These are phyloP conservation scores for Mormyrus proboscirostris DNA, from an alignment of 2,797 vertebrate species.

Conservation along the genomic window DNA sequence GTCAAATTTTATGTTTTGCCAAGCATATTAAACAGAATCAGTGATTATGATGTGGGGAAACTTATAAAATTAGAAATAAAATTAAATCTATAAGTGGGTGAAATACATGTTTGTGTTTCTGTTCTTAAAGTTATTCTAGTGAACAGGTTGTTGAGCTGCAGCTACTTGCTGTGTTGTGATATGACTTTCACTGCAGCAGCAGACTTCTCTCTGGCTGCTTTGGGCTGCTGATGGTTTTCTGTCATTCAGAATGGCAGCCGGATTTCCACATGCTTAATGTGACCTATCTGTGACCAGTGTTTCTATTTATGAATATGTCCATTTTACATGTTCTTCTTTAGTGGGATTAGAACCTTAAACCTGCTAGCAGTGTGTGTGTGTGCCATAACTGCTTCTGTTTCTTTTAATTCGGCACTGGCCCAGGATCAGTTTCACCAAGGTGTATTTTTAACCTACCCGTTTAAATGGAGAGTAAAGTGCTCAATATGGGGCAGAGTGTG, in stretches of 20 bases:
- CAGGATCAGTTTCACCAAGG: neutral
- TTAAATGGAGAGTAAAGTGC: neutral
- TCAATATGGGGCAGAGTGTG: neutral
- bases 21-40: neutral
- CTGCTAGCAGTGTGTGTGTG: neutral
- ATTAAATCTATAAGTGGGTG: neutral
- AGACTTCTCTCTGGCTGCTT: neutral
- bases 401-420: neutral
- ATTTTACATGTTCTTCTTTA: neutral
- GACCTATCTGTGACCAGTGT: neutral
- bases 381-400: neutral
- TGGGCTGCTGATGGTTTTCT: neutral
- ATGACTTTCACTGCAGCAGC: neutral
- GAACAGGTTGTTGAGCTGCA: neutral
- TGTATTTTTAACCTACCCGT: constrained; percentile 14
- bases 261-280: neutral
- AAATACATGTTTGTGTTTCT: neutral
- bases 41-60: neutral
- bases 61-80: too few species aligned
- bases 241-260: neutral
- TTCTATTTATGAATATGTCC: neutral
- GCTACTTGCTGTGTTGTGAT: neutral
- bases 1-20: neutral
- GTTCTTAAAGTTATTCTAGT: neutral
- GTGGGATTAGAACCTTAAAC: neutral